These are phyloP conservation scores for Scaptomyza montana DNA, from an alignment of 1,140 invertebrate genomes.

Conservation along the genomic window DNA sequence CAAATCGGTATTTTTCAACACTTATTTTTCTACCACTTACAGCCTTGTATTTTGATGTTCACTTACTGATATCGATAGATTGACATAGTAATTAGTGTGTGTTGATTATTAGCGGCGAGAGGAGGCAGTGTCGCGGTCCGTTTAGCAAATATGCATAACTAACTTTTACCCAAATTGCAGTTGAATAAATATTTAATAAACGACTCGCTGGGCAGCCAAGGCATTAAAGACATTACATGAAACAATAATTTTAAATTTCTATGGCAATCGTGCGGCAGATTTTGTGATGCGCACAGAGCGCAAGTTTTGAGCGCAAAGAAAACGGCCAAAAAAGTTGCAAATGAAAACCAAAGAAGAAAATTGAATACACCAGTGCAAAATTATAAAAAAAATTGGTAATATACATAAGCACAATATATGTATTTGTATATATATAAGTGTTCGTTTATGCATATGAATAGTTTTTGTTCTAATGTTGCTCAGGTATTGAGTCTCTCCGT, in stretches of 20 bases:
- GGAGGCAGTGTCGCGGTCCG: conserved; percentile 17
- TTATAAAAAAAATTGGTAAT: conserved; percentile 56
- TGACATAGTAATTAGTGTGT: conserved; percentile 36
- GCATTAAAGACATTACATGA: neutral
- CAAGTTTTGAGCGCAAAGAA: conserved; percentile 38
- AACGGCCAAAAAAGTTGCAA: conserved; percentile 37
- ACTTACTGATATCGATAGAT: conserved; percentile 18
- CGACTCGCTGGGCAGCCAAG: conserved; percentile 7
- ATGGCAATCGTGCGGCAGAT: conserved; percentile 23
- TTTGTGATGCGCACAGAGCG: conserved; percentile 48
- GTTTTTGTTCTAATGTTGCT: conserved; percentile 20
- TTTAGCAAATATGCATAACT: conserved; percentile 40
- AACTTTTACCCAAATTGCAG: conserved; percentile 28
- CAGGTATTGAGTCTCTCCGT: conserved; percentile 22
- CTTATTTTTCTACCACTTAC: neutral
- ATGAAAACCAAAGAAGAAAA: conserved; percentile 52
- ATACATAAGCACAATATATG: conserved; percentile 29
- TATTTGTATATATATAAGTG: neutral
- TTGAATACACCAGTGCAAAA: conserved; percentile 62
- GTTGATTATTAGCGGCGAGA: conserved; percentile 50
- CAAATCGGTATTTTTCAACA: neutral
- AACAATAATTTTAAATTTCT: neutral
- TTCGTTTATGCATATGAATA: conserved; percentile 13
- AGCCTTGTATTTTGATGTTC: conserved; percentile 8
- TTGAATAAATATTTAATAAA: conserved; percentile 4